Evolutionary conservation across 2,797 vertebrate genomes (phyloP), one percentile per base, ranked within the genome.

Genomic region (Alcedo atthis): DNA sequence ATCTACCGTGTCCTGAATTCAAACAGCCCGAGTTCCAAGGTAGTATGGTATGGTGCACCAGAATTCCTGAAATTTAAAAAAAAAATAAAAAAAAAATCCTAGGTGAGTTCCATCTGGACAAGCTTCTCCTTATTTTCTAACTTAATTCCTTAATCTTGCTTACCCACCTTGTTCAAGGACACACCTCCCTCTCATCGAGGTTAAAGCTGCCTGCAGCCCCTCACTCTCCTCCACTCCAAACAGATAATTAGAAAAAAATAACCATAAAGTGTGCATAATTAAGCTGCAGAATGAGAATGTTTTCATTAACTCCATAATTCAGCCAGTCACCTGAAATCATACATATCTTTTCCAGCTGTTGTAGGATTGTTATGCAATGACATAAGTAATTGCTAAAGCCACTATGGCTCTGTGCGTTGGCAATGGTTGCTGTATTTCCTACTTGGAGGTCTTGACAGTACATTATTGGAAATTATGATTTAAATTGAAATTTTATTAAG

Each of bases 401-500:
- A 57, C 58, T 77, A 33, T 5, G 5, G n/a, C 79, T 8, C 24
- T 64, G 54, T 68, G 61, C 37, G 66, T 83, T 45, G 30, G 32
- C 69, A 63, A 89, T 81, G 48, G 57, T 75, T 85, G 30, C 49
- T 81, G 42, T 64, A 51, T 90, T 90, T 81, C 32, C 30, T 55
- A 14, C 66, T 61, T 80, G 74, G 51, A 73, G 30, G 14, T 28
- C 66, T 81, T 76, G 70, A 76, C 24, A 89, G 55, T 57, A 83
- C 18, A 42, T 61, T 82, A 63, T 55, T 87, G 28, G 53, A 89
- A 92, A 85, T 30, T 68, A 33, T 55, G 21, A 87, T 73, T 87
- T 68, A 87, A 84, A 86, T 45, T 77, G 26, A 89, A 91, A 86
- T 63, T 75, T 42, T 93, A 63, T 76, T 89, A 94, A 71, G 46